Evolutionary conservation across 2,797 vertebrate genomes (phyloP).

Genomic region (Melanotaenia nigrans): DNA sequence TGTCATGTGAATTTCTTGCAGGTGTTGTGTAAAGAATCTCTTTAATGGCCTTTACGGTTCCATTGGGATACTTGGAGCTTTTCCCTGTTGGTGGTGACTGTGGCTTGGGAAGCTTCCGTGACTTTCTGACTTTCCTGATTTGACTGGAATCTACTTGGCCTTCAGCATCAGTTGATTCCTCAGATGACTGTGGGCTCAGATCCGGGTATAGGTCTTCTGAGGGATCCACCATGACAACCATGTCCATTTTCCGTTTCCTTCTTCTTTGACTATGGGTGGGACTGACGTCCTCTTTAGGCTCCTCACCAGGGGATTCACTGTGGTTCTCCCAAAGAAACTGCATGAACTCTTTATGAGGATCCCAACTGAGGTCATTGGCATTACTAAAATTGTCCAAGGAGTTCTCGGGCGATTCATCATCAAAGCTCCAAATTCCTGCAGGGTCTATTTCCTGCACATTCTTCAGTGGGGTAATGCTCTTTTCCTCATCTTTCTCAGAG

Average conservation of each 20-base stretch:
- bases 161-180: constrained; percentile 83
- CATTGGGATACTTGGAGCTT: constrained; percentile 84
- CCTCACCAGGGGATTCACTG: constrained; percentile 85
- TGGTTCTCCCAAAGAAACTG: constrained; percentile 90
- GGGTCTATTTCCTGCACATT: constrained; percentile 88
- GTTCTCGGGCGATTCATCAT: constrained; percentile 86
- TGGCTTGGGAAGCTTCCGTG: constrained; percentile 87
- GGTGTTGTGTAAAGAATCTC: constrained; percentile 88
- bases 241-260: constrained; percentile 96
- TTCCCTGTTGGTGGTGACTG: constrained; percentile 83
- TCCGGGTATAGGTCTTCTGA: constrained; percentile 88
- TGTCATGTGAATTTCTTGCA: constrained; percentile 86
- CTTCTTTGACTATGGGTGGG: constrained; percentile 84
- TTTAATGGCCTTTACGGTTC: constrained; percentile 90
- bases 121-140: constrained; percentile 81
- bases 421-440: constrained; percentile 87
- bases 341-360: constrained; percentile 94
- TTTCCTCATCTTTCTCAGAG: constrained; percentile 88
- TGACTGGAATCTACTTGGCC: constrained; percentile 71
- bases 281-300: constrained; percentile 69
- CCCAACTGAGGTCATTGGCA: constrained; percentile 87
- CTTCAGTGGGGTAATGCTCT: constrained; percentile 91
- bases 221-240: constrained; percentile 94
- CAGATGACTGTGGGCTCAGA: constrained; percentile 71
- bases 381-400: constrained; percentile 89